A percentile compares a stretch with the other conserved stretches of the same genome.
Evolutionary conservation across 2,797 vertebrate species (phyloP).

Genomic region (Pogonophryne albipinna): DNA sequence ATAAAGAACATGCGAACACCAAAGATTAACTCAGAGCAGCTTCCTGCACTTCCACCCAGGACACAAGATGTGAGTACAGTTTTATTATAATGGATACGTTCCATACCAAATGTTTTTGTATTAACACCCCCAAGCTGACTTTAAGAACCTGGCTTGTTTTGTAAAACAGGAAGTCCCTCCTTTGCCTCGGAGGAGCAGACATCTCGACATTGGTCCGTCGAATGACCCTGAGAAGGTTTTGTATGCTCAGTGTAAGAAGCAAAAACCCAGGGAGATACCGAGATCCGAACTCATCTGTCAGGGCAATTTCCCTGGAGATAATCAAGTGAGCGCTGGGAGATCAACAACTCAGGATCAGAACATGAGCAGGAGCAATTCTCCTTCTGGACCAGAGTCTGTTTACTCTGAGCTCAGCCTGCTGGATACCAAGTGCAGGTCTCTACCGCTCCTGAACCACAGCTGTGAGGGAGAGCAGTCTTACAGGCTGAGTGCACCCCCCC

Average conservation of each 20-base stretch:
- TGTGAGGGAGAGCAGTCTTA: conserved; percentile 48
- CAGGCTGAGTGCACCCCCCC: conserved; percentile 45
- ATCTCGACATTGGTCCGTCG: conserved; percentile 32
- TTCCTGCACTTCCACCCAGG: conserved; percentile 60
- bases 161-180: conserved; percentile 74
- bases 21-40: conserved; percentile 43
- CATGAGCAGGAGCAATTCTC: conserved; percentile 30
- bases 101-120: not conserved
- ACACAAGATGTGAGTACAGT: conserved; percentile 46
- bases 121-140: conserved; percentile 4
- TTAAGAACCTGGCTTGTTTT: conserved; percentile 36
- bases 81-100: not conserved
- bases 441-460: conserved; percentile 66
- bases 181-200: conserved; percentile 74
- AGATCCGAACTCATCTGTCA: conserved; percentile 24
- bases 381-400: conserved; percentile 37
- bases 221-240: conserved; percentile 53
- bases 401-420: conserved; percentile 78
- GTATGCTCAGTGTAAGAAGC: conserved; percentile 82
- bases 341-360: conserved; percentile 11
- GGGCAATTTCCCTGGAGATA: conserved; percentile 22
- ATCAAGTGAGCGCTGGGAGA: conserved; percentile 19
- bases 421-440: conserved; percentile 75
- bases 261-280: conserved; percentile 33
- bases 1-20: conserved; percentile 51